Conservation (phyloP, 2,113 vertebrate species). For the Prochilodus magdalenae region DNA sequence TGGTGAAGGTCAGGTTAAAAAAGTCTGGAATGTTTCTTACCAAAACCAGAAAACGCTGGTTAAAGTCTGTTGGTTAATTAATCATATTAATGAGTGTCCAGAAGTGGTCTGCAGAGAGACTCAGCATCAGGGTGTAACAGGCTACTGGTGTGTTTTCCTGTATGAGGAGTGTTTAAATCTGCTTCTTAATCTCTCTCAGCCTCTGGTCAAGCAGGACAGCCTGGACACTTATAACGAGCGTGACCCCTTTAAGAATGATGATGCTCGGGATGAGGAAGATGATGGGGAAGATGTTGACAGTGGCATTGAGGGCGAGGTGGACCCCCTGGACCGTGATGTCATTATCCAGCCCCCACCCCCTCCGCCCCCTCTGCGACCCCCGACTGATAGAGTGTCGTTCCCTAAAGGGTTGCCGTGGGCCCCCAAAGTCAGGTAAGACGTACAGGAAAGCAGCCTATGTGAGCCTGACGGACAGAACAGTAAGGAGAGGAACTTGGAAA, state of each 20-base stretch:
- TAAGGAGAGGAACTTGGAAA: too few relatives aligned
- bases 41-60: background rate
- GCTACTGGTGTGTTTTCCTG: background rate
- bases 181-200: conserved; percentile 71
- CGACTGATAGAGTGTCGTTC: conserved; percentile 86
- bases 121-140: conserved; percentile 35
- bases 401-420: conserved; percentile 97
- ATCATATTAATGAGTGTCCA: background rate
- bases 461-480: too few relatives aligned
- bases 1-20: background rate
- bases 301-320: conserved; percentile 88
- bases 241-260: conserved; percentile 95
- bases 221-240: conserved; percentile 95
- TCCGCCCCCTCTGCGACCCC: conserved; percentile 69
- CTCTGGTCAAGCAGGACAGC: conserved; percentile 94
- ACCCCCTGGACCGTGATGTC: conserved; percentile 87
- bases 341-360: conserved; percentile 77
- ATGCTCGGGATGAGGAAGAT: conserved; percentile 86
- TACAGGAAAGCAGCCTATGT: background rate
- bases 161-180: conserved; percentile 11
- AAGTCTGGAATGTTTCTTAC: background rate
- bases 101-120: conserved; percentile 4
- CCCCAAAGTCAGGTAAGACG: conserved; percentile 92
- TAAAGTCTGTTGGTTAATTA: too few relatives aligned
- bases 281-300: conserved; percentile 83